Evolutionary conservation across 2,888 invertebrate species (phyloP).

Genomic region (Rapana venosa): DNA sequence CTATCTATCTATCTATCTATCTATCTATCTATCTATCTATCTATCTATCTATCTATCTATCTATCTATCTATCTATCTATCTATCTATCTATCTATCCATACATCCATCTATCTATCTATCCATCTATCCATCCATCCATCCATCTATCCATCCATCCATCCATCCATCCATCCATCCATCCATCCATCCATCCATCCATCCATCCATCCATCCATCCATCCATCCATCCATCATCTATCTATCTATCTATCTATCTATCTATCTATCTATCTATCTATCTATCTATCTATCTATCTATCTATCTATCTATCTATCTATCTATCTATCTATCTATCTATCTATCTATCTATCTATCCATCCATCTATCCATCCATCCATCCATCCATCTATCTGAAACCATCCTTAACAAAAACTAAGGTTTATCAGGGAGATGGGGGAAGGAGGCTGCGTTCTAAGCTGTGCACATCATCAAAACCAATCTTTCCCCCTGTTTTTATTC

Average conservation of each 20-base stretch:
- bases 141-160: not conserved
- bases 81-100: not conserved
- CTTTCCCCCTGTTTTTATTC: no score
- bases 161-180: not conserved
- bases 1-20: conserved; percentile 28
- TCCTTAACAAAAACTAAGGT: no score
- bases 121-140: not conserved
- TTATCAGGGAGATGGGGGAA: no score
- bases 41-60: not conserved
- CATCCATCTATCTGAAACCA: not conserved
- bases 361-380: not conserved
- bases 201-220: not conserved
- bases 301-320: conserved; percentile 29
- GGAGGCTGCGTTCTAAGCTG: no score
- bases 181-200: not conserved
- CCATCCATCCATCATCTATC: not conserved
- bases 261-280: not conserved
- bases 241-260: not conserved
- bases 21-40: conserved; percentile 26
- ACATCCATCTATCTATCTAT: not conserved
- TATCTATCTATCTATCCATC: not conserved
- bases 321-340: conserved; percentile 10
- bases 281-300: conserved; percentile 26
- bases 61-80: not conserved
- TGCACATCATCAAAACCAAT: no score